Conservation (phyloP, 2,888 invertebrate genomes). For the Nephrotoma flavescens region DNA sequence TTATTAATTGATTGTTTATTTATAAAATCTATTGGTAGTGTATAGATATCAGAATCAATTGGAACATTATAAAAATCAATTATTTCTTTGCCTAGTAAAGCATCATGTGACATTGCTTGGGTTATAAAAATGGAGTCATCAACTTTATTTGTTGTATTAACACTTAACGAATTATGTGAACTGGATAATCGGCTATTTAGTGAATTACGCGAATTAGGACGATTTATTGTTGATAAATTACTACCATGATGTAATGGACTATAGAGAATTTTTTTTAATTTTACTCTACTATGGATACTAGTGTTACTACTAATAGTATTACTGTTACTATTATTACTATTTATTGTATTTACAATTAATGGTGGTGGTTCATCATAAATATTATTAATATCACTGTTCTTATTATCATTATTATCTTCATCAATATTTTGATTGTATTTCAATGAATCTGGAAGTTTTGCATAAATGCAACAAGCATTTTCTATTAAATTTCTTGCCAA, state of each 20-base stretch:
- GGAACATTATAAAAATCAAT: constrained; percentile 79
- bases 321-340: constrained; percentile 1
- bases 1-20: constrained; percentile 23
- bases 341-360: background rate
- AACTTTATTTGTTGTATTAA: constrained; percentile 52
- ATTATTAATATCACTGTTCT: constrained; percentile 22
- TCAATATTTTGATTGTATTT: constrained; percentile 17
- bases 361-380: constrained; percentile 29
- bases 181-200: constrained; percentile 65
- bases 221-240: constrained; percentile 28
- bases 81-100: constrained; percentile 61
- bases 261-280: constrained; percentile 17
- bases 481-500: constrained; percentile 14
- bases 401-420: constrained; percentile 7
- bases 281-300: background rate
- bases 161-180: constrained; percentile 68
- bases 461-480: constrained; percentile 10
- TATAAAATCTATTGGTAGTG: constrained; percentile 70
- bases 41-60: constrained; percentile 76
- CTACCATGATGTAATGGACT: constrained; percentile 24
- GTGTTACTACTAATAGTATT: background rate
- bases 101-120: constrained; percentile 77
- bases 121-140: constrained; percentile 80
- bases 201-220: constrained; percentile 64
- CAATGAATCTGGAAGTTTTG: background rate